Conservation (phyloP, 2,888 invertebrate species). For the Hoplodrina ambigua region DNA sequence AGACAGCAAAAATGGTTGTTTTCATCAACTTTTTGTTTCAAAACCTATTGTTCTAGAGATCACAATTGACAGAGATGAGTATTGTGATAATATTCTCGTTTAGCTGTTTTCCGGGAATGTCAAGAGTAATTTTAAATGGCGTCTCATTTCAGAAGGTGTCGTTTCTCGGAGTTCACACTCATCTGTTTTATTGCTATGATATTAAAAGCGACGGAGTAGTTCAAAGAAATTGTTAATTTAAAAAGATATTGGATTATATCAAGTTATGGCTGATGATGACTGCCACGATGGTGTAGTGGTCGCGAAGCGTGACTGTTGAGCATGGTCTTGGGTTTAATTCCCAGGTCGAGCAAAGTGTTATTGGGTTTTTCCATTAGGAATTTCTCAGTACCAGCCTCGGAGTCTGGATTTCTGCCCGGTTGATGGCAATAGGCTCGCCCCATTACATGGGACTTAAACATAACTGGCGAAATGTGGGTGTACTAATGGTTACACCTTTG, state of each 20-base stretch:
- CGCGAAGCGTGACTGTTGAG: no score
- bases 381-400: no score
- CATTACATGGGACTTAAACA: no score
- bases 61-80: slow-evolving; percentile 70
- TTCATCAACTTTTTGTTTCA: slow-evolving; percentile 72
- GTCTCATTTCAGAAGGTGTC: slow-evolving; percentile 30
- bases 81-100: slow-evolving; percentile 69
- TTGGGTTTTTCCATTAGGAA: no score
- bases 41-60: slow-evolving; percentile 73
- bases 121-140: slow-evolving; percentile 8
- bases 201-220: not conserved
- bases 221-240: not conserved
- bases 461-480: no score
- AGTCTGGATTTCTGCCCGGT: no score
- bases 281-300: no score
- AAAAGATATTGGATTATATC: not conserved
- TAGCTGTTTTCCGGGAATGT: slow-evolving; percentile 44
- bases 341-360: no score
- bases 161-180: not conserved
- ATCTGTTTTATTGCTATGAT: slow-evolving; percentile 15
- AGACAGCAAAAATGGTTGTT: slow-evolving; percentile 63
- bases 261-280: not conserved
- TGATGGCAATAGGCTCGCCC: no score
- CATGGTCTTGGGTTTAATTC: no score
- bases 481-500: no score